phyloP scores from a whole-genome alignment of 1,140 invertebrate species.

The Kradibia gibbosae region DNA sequence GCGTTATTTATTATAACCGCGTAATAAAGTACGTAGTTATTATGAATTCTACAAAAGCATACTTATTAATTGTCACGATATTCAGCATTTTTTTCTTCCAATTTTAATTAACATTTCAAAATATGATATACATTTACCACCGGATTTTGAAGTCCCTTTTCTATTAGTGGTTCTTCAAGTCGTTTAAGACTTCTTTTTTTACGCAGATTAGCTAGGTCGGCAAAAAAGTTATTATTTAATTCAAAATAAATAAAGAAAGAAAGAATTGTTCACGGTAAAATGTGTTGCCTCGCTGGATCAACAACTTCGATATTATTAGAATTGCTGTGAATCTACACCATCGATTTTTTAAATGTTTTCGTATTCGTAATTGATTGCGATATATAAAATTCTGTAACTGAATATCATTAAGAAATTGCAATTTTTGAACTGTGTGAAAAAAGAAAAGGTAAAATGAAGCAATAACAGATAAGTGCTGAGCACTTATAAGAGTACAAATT shows the following conservation, averaged over 20 bases:
- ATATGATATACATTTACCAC: constrained; percentile 15
- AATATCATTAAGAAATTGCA: constrained; percentile 35
- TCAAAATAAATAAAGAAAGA: constrained; percentile 43
- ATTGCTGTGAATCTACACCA: constrained; percentile 19
- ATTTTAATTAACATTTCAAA: too few relatives aligned
- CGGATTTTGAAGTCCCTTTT: constrained; percentile 30
- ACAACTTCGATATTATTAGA: constrained; percentile 21
- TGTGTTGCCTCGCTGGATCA: constrained; percentile 25
- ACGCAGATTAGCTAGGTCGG: constrained; percentile 49
- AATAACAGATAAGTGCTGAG: constrained; percentile 10
- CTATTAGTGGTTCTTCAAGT: constrained; percentile 51
- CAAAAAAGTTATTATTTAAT: constrained; percentile 58
- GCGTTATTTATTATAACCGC: constrained; percentile 40
- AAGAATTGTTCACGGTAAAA: constrained; percentile 44
- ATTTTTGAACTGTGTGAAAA: constrained; percentile 21
- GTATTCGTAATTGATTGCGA: constrained; percentile 21
- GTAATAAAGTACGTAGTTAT: constrained; percentile 48
- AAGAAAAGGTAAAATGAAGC: constrained; percentile 1
- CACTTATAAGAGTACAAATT: constrained; percentile 55
- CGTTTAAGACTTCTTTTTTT: constrained; percentile 51
- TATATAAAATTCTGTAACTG: constrained; percentile 18
- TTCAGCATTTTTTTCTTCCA: too few relatives aligned
- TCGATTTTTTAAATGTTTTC: constrained; percentile 25
- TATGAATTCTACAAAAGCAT: constrained; percentile 23
- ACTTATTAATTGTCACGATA: too few relatives aligned